These are phyloP conservation scores for Oscheius sp. DNA, from an alignment of 2,888 invertebrate species.

Conservation along the genomic window DNA sequence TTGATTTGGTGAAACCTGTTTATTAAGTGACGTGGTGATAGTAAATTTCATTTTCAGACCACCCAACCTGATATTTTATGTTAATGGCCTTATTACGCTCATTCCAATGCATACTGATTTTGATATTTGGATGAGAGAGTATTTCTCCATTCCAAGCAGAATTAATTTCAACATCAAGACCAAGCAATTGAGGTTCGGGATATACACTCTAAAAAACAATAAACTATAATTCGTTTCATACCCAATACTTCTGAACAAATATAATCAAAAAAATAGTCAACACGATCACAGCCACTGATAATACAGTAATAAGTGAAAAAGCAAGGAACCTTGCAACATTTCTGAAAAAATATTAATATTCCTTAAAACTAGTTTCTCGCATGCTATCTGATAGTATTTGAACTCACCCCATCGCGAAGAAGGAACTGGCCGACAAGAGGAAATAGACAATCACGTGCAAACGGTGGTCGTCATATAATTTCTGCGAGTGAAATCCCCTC, in stretches of 20 bases:
- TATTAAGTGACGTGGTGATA: neutral
- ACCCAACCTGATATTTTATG: conserved; percentile 4
- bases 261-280: conserved; percentile 4
- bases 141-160: neutral
- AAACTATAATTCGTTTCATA: neutral
- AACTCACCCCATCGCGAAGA: too few species aligned
- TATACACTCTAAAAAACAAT: conserved; percentile 2
- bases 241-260: conserved; percentile 12
- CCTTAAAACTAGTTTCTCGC: too few species aligned
- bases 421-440: too few species aligned
- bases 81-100: conserved; percentile 20
- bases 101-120: conserved; percentile 8
- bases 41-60: too few species aligned
- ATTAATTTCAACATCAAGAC: conserved; percentile 1
- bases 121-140: conserved; percentile 1
- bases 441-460: too few species aligned
- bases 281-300: neutral
- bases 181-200: conserved; percentile 9
- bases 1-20: neutral
- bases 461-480: too few species aligned
- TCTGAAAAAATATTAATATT: conserved; percentile 4
- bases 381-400: too few species aligned
- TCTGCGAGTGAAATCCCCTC: too few species aligned
- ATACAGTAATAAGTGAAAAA: neutral
- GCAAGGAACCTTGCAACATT: neutral